These are phyloP conservation scores for Helicoverpa assulta DNA, from an alignment of 2,888 invertebrate species.

Conservation along the genomic window DNA sequence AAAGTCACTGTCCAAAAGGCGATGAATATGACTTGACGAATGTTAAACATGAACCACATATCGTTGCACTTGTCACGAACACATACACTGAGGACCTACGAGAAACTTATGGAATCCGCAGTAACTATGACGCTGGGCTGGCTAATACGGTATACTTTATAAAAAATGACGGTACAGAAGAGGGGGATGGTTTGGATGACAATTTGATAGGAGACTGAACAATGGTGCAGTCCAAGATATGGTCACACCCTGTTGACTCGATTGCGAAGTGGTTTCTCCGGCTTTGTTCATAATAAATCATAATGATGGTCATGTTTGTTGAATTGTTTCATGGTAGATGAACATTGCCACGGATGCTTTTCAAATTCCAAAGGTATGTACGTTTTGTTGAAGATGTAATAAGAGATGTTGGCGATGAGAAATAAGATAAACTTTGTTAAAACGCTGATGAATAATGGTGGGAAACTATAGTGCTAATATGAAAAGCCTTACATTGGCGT, in stretches of 20 bases:
- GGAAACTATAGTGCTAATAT: conserved; percentile 19
- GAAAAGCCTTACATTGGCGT: conserved; percentile 14
- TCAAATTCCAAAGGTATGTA: conserved; percentile 66
- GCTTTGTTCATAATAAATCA: conserved; percentile 81
- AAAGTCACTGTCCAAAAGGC: conserved; percentile 47
- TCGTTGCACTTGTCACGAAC: conserved; percentile 46
- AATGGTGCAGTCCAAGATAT: conserved; percentile 81
- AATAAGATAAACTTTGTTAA: conserved; percentile 27
- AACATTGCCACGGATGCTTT: conserved; percentile 70
- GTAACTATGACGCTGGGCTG: conserved; percentile 65
- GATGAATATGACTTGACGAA: conserved; percentile 41
- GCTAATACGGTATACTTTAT: conserved; percentile 78
- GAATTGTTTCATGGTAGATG: conserved; percentile 82
- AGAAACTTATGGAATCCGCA: conserved; percentile 52
- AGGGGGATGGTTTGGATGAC: conserved; percentile 80
- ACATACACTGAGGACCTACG: conserved; percentile 40
- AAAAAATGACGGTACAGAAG: conserved; percentile 73
- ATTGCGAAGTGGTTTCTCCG: conserved; percentile 86
- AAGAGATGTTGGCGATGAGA: conserved; percentile 31
- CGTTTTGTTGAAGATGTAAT: conserved; percentile 48
- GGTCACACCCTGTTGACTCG: conserved; percentile 84
- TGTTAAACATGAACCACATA: conserved; percentile 59
- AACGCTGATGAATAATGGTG: conserved; percentile 30
- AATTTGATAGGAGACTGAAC: conserved; percentile 84
- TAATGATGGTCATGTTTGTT: conserved; percentile 81